Base-by-base conservation (phyloP, 64 coral and sea anemone genomes). In the Catalaphyllia jardinei region DNA sequence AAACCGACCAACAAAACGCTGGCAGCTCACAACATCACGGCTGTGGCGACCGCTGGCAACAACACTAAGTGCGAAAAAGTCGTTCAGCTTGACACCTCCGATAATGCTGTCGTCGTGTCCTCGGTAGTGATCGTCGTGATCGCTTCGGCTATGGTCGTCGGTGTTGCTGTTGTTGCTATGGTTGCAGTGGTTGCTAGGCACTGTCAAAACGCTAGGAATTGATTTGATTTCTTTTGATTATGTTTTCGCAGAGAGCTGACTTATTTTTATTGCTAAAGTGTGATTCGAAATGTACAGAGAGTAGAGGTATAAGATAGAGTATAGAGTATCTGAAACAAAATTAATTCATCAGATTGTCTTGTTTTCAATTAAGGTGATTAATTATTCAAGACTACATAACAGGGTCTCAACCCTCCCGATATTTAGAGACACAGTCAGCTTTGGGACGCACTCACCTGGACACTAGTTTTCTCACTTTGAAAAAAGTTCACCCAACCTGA, bases 71-170 rank as follows among this genome's bases (percentile, higher is more conserved):
- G 97, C 31, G 97, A 99, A 52, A 99, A 99, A 52, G 94, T 93
- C 49, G 97, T 99, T 31, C 94, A 99, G 59, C 94, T 99, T 24
- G 93, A 99, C 22, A 95, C 97, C 29, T 99, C 97, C 88, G 97
- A 99, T 60, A 99, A 99, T 80, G 97, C 97, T 74, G 97, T 99
- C 73, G 97, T 99, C n/a, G 97, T 99, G n/a, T 99, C 97, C 33
- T 99, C 97, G 78, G 97, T 99, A 13, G 97, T 99, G 14, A 99
- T 99, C 59, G 97, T 99, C 62, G 97, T 99, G 22, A 99, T 99
- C 31, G 97, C 97, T 57, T 99, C 97, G 87, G 97, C 97, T 88
- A 99, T 99, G 97, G 97, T 99, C 1, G 97, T 99, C 8, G 97
- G 97, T 39, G 97, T 99, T 27, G 97, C 97, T 67, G 91, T 99